phyloP scores from a whole-genome alignment of 1,140 invertebrate genomes.

The Phocides pigmalion region DNA sequence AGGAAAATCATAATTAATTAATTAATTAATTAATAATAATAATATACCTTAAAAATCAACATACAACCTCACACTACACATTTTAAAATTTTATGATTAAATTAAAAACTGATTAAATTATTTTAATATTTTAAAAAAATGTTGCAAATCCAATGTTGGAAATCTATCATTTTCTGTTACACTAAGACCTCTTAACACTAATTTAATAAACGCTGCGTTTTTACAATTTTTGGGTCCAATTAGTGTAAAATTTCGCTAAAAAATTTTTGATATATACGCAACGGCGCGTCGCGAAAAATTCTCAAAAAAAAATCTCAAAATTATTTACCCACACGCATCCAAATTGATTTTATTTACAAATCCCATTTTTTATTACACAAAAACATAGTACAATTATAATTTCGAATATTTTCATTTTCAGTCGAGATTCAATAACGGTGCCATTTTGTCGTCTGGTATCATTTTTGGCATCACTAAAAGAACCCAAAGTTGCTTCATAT shows the following conservation, averaged over 20 bases:
- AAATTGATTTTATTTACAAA: conserved; percentile 67
- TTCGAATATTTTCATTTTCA: conserved; percentile 44
- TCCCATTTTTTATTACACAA: conserved; percentile 42
- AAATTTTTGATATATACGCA: conserved; percentile 33
- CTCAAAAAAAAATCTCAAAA: conserved; percentile 45
- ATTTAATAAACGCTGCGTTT: conserved; percentile 62
- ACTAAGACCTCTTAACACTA: conserved; percentile 63
- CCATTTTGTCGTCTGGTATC: conserved; percentile 25
- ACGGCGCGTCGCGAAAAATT: conserved; percentile 21
- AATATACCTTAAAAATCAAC: conserved; percentile 70
- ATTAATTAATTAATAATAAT: conserved; percentile 57
- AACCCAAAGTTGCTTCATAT: conserved; percentile 65
- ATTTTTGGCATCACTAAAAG: conserved; percentile 53
- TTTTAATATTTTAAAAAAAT: conserved; percentile 55
- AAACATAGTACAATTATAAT: conserved; percentile 31
- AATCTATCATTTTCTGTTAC: conserved; percentile 60
- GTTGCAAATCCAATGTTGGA: conserved; percentile 43
- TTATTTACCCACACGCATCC: conserved; percentile 38
- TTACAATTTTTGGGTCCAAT: conserved; percentile 72
- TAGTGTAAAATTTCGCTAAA: conserved; percentile 63
- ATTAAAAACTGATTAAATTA: conserved; percentile 62
- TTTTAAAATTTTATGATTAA: conserved; percentile 59
- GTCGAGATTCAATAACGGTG: conserved; percentile 65
- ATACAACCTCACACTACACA: conserved; percentile 77
- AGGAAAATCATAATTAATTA: conserved; percentile 57